These are phyloP conservation scores for Lethenteron reissneri DNA, from an alignment of 2,113 vertebrate species.

Conservation along the genomic window DNA sequence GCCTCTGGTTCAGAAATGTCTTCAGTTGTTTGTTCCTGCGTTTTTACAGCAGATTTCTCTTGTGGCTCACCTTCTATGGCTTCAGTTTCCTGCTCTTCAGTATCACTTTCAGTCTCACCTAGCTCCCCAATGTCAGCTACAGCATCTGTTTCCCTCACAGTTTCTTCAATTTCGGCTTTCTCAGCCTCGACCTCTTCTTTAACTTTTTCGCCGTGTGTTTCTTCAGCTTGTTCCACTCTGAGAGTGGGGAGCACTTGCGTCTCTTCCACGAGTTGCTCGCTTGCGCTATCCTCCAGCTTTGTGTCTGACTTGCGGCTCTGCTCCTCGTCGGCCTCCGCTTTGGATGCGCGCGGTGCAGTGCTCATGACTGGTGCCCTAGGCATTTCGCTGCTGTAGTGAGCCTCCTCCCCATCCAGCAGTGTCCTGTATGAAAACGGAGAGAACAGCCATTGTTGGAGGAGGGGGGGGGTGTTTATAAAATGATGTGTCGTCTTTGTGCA, in stretches of 20 bases:
- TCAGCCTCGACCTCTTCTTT: too few relatives aligned
- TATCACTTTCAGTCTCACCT: conserved; percentile 53
- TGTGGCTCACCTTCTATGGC: conserved; percentile 51
- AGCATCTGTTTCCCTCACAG: conserved; percentile 19
- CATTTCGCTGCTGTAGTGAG: conserved; percentile 36
- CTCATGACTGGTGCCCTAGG: conserved; percentile 26
- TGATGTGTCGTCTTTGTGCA: not conserved
- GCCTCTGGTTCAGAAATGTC: conserved; percentile 1
- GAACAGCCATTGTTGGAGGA: not conserved
- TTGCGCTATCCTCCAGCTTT: not conserved
- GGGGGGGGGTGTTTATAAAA: not conserved
- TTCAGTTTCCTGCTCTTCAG: conserved; percentile 59
- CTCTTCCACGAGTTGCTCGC: not conserved
- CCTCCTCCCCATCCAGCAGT: conserved; percentile 70
- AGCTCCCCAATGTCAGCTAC: conserved; percentile 23
- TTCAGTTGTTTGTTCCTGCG: too few relatives aligned
- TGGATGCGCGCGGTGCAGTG: not conserved
- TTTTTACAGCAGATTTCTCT: conserved; percentile 20
- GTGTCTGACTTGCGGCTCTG: not conserved
- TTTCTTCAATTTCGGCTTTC: conserved; percentile 53
- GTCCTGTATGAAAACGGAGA: conserved; percentile 30
- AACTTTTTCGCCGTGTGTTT: too few relatives aligned
- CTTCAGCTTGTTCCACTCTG: not conserved
- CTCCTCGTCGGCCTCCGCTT: not conserved
- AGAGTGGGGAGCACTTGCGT: not conserved